A percentile compares a stretch with the other conserved stretches of the same genome.
These are phyloP conservation scores for Drosophila borborema DNA, from an alignment of 2,888 invertebrate species.

Conservation along the genomic window DNA sequence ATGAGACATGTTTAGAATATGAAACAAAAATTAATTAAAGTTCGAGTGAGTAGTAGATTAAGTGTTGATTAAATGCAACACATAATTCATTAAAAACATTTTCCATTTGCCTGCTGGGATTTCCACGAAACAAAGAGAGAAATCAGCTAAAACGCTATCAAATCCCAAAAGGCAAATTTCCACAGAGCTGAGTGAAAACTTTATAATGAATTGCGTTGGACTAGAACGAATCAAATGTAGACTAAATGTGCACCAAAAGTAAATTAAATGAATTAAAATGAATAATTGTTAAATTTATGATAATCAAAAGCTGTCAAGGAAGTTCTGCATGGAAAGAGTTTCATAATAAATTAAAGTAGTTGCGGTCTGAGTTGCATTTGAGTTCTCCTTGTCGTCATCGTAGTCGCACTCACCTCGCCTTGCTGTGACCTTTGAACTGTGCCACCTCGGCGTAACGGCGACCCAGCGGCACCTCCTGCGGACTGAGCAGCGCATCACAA, in stretches of 20 bases:
- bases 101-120: constrained; percentile 5
- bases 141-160: background rate
- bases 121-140: too few relatives aligned
- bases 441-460: constrained; percentile 85
- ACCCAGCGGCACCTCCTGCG: constrained; percentile 85
- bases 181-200: constrained; percentile 1
- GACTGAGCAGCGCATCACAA: constrained; percentile 84
- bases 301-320: background rate
- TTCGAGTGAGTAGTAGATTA: background rate
- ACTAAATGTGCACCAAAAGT: background rate
- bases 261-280: background rate
- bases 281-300: background rate
- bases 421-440: constrained; percentile 83
- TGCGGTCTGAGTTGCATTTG: background rate
- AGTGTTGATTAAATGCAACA: constrained; percentile 1
- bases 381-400: constrained; percentile 8
- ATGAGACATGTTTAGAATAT: background rate
- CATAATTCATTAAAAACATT: constrained; percentile 5
- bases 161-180: constrained; percentile 3
- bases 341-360: background rate
- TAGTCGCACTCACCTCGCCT: constrained; percentile 60
- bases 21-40: background rate
- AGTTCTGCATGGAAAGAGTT: background rate
- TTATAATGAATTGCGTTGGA: constrained; percentile 6
- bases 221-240: background rate